Base-by-base conservation (phyloP, 64 coral and sea anemone species). In the Stichodactyla helianthus region DNA sequence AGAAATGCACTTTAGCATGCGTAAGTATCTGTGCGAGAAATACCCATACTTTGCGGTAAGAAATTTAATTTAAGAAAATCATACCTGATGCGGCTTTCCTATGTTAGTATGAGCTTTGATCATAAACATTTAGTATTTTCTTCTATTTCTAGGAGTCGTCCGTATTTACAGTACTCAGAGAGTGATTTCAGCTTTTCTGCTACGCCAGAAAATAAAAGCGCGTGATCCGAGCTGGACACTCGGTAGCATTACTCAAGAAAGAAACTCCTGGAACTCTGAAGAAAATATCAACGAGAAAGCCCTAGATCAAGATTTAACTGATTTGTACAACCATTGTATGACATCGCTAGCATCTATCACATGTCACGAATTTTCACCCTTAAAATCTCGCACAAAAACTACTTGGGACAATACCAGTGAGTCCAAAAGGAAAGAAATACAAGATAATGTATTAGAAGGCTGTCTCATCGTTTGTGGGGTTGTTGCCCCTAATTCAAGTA, bases 401-500 rank as follows among this genome's bases (percentile, higher is more conserved):
- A 57, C 85, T 27, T 92, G 85, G 85, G 76, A 82, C 6, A 62
- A 87, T 71, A 83, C 77, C 50, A 77, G 54, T 54, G 51, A 87
- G 61, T 15, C 18, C 25, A 58, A 18, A 44, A 92, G 27, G 77
- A 55, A 79, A 82, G 62, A 71, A 55, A 27, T 81, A 53, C 15
- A 65, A 20, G 61, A 82, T 65, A 86, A 87, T 64, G 90, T 59
- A 68, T 20, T 57, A 35, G 6, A 88, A 84, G 91, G 91, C 83
- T 92, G 86, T 63, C 81, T 54, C 27, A n/a, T 88, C 4, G 81
- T 92, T 54, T 92, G 86, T 65, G 77, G 58, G 7, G 86, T 85
- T 59, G 12, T 92, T 18, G 91, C 55, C 13, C 91, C 91, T 27
- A 88, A 92, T 60, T 52, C 91, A 20, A 84, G 44, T 5, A 77